Base-by-base conservation (phyloP, 2,888 invertebrate species). In the Cheilosia variabilis region DNA sequence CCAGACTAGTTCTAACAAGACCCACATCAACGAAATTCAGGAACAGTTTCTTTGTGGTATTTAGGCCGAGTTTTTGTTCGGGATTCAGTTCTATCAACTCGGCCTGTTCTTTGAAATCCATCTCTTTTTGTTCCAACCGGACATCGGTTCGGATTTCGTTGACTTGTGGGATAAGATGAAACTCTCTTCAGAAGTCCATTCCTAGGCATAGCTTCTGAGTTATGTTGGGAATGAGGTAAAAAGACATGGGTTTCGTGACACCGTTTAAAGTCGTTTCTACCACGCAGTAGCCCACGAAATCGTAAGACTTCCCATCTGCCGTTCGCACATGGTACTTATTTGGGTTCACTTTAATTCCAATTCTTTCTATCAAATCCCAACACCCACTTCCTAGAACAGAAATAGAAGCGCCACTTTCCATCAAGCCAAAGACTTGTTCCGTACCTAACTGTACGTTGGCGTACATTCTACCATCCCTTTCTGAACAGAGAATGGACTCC, bases 211-310 rank as follows among this genome's bases (percentile, higher is more conserved):
- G 6, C n/a, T 60, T 41, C 24, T 65, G 65, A 2, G 47, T 47
- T 4, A 65, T 4, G 24, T 31, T 65, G 1, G 65, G 47, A 22
- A 65, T 45, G 3, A 65, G 0, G n/a, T 65, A 65, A 15, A 60
- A 60, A 7, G 24, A 13, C n/a, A 60, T 34, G 15, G 60, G n/a
- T 15, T 34, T 24, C 13, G 53, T 31, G 4, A 27, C 15, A 15
- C 19, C 19, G 19, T 19, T 22, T 31, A 55, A 6, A 0, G 27
- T 55, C 2, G 7, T 55, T 55, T 13, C 6, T 2, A 55, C n/a
- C 15, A n/a, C 53, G 31, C n/a, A 55, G n/a, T 31, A 55, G 2
- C 22, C 7, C 22, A 43, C 41, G 9, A n/a, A 7, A 3, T 24
- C 15, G 37, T 15, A 31, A 1, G 17, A 34, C 10, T 37, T 52